Evolutionary conservation across 2,888 invertebrate genomes (phyloP).

Genomic region (Synanthedon formicaeformis): DNA sequence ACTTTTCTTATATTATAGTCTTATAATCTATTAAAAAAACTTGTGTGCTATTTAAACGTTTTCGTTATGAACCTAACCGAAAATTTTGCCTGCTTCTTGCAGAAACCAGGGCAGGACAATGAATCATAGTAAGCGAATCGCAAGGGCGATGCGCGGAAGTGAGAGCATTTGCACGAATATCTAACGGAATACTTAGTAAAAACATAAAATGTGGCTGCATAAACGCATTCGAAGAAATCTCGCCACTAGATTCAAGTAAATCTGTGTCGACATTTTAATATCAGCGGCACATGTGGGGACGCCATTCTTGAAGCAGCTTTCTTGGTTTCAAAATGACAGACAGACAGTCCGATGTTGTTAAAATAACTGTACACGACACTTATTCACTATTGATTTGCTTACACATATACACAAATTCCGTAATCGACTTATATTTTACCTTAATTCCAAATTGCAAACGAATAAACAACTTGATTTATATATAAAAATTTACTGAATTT

Average conservation of each 20-base stretch:
- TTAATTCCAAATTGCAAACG: slow-evolving; percentile 43
- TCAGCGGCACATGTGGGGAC: slow-evolving; percentile 77
- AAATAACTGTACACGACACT: slow-evolving; percentile 53
- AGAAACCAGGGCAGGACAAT: slow-evolving; percentile 58
- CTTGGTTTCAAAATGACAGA: slow-evolving; percentile 73
- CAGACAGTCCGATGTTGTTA: slow-evolving; percentile 42
- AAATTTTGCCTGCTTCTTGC: slow-evolving; percentile 33
- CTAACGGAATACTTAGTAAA: slow-evolving; percentile 24
- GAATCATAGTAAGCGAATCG: slow-evolving; percentile 45
- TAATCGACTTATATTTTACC: slow-evolving; percentile 40
- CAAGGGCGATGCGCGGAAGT: slow-evolving; percentile 34
- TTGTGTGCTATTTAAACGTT: neutral
- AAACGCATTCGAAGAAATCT: slow-evolving; percentile 38
- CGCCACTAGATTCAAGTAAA: slow-evolving; percentile 51
- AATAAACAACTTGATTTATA: slow-evolving; percentile 45
- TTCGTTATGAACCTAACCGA: slow-evolving; percentile 4
- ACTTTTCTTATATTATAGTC: neutral
- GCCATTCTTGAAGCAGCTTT: slow-evolving; percentile 79
- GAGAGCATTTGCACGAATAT: slow-evolving; percentile 23
- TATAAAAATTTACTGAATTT: slow-evolving; percentile 59
- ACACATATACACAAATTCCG: slow-evolving; percentile 43
- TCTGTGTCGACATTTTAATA: slow-evolving; percentile 52
- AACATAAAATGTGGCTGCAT: slow-evolving; percentile 30
- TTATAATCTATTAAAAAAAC: too few species aligned
- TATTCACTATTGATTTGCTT: slow-evolving; percentile 36